Conservation (phyloP, 2,888 invertebrate genomes). For the Sussaba pulchella region DNA sequence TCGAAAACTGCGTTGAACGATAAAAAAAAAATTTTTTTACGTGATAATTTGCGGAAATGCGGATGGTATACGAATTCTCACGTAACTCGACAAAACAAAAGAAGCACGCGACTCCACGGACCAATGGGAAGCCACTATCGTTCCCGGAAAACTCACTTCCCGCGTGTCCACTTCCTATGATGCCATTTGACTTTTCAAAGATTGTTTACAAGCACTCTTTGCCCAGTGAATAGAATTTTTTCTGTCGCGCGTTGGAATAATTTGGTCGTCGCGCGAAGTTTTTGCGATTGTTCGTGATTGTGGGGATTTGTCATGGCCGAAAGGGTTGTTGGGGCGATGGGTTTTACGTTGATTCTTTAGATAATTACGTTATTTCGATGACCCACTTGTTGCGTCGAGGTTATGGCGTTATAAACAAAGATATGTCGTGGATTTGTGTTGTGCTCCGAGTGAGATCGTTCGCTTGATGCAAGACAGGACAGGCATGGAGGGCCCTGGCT, state of each 20-base stretch:
- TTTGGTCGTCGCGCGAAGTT: too few species aligned
- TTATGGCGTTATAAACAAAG: constrained; percentile 83
- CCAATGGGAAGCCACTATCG: constrained; percentile 64
- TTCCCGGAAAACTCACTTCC: constrained; percentile 74
- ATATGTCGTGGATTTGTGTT: constrained; percentile 78
- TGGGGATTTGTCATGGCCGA: too few species aligned
- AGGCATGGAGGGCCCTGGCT: constrained; percentile 86
- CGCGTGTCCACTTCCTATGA: constrained; percentile 76
- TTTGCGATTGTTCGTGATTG: too few species aligned
- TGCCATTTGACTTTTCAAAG: constrained; percentile 81
- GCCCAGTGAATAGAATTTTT: constrained; percentile 62
- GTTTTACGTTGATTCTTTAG: constrained; percentile 62
- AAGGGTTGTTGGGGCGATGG: constrained; percentile 52
- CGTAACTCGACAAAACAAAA: constrained; percentile 15
- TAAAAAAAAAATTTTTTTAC: too few species aligned
- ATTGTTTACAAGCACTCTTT: constrained; percentile 81
- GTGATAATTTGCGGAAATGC: not conserved
- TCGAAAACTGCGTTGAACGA: not conserved
- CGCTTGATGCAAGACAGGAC: constrained; percentile 65
- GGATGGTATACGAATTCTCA: not conserved
- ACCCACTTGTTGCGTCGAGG: constrained; percentile 83
- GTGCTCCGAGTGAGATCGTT: constrained; percentile 72
- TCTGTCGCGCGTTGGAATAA: constrained; percentile 59
- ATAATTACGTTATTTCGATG: constrained; percentile 72
- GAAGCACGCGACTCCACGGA: constrained; percentile 40